Evolutionary conservation across 2,113 vertebrate genomes (phyloP).

Genomic region (Urocolius indicus): DNA sequence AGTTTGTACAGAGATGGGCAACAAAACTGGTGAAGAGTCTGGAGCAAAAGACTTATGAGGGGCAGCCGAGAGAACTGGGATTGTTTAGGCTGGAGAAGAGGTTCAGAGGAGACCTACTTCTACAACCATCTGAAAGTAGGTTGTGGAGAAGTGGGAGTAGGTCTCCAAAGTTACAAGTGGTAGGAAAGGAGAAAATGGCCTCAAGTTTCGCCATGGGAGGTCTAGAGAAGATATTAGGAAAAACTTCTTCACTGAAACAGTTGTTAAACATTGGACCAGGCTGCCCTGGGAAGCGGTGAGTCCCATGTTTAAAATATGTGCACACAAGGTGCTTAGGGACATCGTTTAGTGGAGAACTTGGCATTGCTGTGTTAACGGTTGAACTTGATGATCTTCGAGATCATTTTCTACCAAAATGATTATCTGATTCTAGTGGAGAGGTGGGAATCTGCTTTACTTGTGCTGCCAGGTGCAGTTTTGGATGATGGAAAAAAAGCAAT

Average conservation of each 20-base stretch:
- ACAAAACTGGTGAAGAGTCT: background rate
- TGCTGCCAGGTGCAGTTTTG: background rate
- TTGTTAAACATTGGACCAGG: no score
- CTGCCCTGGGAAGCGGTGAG: background rate
- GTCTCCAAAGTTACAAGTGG: no score
- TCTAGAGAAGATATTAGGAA: background rate
- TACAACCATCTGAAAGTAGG: background rate
- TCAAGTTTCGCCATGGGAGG: background rate
- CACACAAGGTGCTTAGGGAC: background rate
- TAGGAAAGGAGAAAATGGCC: background rate
- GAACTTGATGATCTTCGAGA: background rate
- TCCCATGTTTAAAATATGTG: rapidly evolving
- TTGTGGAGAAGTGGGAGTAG: no score
- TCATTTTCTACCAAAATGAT: background rate
- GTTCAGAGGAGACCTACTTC: no score
- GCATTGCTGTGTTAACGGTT: background rate
- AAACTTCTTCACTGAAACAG: background rate
- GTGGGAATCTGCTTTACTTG: background rate
- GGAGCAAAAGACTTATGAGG: background rate
- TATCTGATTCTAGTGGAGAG: background rate
- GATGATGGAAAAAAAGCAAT: background rate
- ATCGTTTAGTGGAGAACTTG: background rate
- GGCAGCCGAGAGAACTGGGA: background rate
- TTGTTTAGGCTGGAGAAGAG: background rate
- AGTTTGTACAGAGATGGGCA: background rate